Evolutionary conservation across 2,113 vertebrate species (phyloP), one percentile per base, ranked within the genome.

Genomic region (Anthoscopus minutus): DNA sequence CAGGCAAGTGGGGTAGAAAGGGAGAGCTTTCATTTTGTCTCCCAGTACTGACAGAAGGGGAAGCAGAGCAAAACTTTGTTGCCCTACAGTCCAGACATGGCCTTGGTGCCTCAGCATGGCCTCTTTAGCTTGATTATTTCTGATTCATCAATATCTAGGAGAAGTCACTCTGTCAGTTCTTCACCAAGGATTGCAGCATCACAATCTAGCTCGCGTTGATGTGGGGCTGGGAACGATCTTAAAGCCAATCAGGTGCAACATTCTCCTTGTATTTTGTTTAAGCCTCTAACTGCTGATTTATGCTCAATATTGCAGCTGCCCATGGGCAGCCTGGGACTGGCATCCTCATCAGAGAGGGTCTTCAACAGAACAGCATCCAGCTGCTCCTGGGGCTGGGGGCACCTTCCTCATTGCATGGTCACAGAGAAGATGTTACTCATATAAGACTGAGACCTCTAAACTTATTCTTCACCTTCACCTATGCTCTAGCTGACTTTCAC

Each of bases 81-180:
- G 20, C 14, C 13, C 54, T 31, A 31, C 24, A 25, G 27, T 38
- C 30, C 73, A 91, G 65, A 60, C 11, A 12, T 0, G 3, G 25
- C 33, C 30, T 54, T 17, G 50, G 20, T 21, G 23, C 40, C 22
- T 53, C 45, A 40, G 11, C 2, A 28, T 4, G 22, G 35, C 16
- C 15, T 27, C 17, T 76, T 80, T 38, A 80, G 3, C 21, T 56
- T 35, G 7, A 40, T 58, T 56, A 54, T 77, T 81, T 71, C 78
- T 60, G 13, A 25, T 69, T 23, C 0, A 0, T 24, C 17, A 1
- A 9, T n/a, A 6, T 24, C 9, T 12, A 67, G 24, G 47, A 78
- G 42, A 84, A 81, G 57, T 56, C 10, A 33, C 5, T 61, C 24
- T 71, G n/a, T 11, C 64, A 20, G 22, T 37, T 84, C 31, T 78